phyloP scores from a whole-genome alignment of 2,888 invertebrate genomes.

The Oscheius sp. region DNA sequence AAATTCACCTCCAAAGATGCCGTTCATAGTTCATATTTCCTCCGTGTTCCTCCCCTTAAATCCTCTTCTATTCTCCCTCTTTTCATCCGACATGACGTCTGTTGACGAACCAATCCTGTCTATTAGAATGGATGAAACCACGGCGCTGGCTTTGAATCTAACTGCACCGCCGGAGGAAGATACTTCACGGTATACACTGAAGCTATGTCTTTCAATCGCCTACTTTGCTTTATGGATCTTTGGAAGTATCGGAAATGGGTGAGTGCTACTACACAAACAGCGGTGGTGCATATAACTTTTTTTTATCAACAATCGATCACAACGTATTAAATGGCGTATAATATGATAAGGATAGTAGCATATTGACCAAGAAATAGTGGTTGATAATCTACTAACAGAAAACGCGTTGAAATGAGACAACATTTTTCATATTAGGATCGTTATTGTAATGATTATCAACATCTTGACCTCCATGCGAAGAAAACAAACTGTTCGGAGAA shows the following conservation, averaged over 20 bases:
- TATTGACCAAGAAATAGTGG: not conserved
- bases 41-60: not conserved
- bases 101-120: too few species aligned
- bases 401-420: too few species aligned
- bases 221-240: conserved; percentile 62
- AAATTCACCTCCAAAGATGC: not conserved
- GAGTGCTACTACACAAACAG: too few species aligned
- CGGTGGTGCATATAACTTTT: too few species aligned
- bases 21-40: not conserved
- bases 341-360: not conserved
- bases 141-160: not conserved
- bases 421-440: too few species aligned
- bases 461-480: conserved; percentile 59
- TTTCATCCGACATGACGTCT: not conserved
- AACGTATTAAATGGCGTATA: too few species aligned
- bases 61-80: not conserved
- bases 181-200: conserved; percentile 44
- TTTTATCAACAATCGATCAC: too few species aligned
- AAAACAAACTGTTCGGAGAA: conserved; percentile 39
- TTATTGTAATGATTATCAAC: conserved; percentile 67
- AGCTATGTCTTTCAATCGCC: conserved; percentile 49
- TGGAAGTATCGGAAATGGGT: conserved; percentile 68
- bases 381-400: too few species aligned
- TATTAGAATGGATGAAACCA: conserved; percentile 1
- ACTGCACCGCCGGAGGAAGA: conserved; percentile 27